phyloP scores from a whole-genome alignment of 2,113 vertebrate species.

The Zosterops borbonicus region DNA sequence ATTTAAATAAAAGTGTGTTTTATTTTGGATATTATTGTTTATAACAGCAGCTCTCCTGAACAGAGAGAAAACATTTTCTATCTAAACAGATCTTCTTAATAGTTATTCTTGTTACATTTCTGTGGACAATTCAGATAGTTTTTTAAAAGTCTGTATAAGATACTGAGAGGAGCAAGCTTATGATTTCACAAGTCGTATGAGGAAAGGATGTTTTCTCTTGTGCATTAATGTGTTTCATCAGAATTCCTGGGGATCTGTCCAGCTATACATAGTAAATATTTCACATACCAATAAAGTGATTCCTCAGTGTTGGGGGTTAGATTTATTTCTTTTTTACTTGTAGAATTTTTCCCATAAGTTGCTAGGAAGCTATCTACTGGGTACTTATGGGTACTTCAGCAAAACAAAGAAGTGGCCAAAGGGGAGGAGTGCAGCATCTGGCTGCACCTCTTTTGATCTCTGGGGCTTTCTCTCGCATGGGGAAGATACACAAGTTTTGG shows the following conservation, averaged over 20 bases:
- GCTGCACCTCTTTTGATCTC: not conserved
- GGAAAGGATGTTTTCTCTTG: not conserved
- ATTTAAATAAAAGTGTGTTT: not conserved
- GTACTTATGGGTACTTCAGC: not conserved
- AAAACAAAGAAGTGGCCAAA: not conserved
- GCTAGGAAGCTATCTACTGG: not conserved
- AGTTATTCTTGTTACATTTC: not conserved
- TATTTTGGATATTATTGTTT: not conserved
- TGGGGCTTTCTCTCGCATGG: not conserved
- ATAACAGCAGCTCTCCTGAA: not conserved
- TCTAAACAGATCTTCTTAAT: not conserved
- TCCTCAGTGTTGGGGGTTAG: not conserved
- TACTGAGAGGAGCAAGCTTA: not conserved
- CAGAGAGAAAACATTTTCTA: not conserved
- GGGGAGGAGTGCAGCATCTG: not conserved
- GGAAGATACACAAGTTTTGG: not conserved
- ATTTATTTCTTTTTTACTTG: not conserved
- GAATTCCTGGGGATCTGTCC: not conserved
- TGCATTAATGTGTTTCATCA: slow-evolving; percentile 1
- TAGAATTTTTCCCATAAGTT: not conserved
- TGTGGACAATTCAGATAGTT: not conserved
- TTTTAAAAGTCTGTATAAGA: not conserved
- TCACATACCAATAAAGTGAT: slow-evolving; percentile 21
- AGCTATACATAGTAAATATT: slow-evolving; percentile 33
- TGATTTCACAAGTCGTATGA: not conserved